These are phyloP conservation scores for Bos indicus DNA, from an alignment of 2,113 vertebrate genomes.

Conservation along the genomic window DNA sequence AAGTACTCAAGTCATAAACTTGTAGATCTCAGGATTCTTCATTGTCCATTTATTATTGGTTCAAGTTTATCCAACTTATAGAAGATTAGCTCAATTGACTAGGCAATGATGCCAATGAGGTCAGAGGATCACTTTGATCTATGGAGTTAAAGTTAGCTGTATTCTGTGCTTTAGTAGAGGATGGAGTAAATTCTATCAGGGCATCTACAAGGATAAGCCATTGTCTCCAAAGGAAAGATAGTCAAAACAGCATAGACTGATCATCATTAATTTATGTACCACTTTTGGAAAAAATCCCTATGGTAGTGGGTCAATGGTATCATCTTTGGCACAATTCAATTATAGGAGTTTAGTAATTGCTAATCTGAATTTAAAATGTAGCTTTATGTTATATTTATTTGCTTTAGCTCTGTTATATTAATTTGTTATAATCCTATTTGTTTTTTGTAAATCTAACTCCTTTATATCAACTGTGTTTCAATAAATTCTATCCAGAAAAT, in stretches of 20 bases:
- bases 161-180: background rate
- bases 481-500: background rate
- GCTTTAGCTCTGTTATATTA: background rate
- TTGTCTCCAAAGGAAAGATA: background rate
- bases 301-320: background rate
- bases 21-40: background rate
- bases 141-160: background rate
- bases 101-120: background rate
- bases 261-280: background rate
- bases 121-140: background rate
- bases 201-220: background rate
- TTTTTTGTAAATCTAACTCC: background rate
- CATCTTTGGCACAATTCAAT: background rate
- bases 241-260: background rate
- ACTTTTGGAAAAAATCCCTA: background rate
- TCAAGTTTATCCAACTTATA: background rate
- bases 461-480: background rate
- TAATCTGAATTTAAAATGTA: conserved; percentile 29
- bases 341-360: background rate
- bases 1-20: background rate
- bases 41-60: background rate
- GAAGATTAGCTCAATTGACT: background rate
- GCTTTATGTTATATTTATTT: background rate
- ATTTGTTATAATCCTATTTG: background rate
- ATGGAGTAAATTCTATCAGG: background rate